A percentile compares a stretch with the other conserved stretches of the same genome.
phyloP scores from a whole-genome alignment of 2,797 vertebrate species.

The Onychomys torridus region DNA sequence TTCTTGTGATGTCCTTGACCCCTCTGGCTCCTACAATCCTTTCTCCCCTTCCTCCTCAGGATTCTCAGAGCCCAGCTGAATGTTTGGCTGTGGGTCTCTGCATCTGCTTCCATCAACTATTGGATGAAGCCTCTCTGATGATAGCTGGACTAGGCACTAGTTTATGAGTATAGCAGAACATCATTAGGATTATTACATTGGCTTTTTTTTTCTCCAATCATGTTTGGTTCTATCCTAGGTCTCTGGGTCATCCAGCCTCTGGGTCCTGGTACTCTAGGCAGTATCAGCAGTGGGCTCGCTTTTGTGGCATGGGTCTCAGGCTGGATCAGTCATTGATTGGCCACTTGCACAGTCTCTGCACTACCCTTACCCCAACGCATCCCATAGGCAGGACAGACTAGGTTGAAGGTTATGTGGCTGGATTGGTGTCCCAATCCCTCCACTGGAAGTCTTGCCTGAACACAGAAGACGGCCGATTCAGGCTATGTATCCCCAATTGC shows the following conservation, averaged over 20 bases:
- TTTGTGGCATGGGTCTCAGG: background rate
- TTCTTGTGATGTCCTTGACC: background rate
- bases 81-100: background rate
- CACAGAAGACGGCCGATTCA: background rate
- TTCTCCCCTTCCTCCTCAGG: background rate
- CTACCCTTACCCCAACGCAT: background rate
- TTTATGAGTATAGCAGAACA: background rate
- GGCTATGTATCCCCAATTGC: background rate
- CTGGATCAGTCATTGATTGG: background rate
- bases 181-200: background rate
- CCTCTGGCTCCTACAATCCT: background rate
- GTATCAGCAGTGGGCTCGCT: background rate
- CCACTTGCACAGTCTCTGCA: background rate
- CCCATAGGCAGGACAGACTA: background rate
- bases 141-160: background rate
- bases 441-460: background rate
- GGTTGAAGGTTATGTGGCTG: background rate
- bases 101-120: background rate
- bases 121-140: background rate
- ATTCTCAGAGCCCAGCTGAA: background rate
- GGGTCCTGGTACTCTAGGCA: background rate
- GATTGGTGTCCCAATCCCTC: background rate
- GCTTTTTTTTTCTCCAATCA: background rate
- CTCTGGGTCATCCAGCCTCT: background rate
- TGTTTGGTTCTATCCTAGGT: background rate